phyloP scores from a whole-genome alignment of 2,888 invertebrate species.

The Thalpophila matura region DNA sequence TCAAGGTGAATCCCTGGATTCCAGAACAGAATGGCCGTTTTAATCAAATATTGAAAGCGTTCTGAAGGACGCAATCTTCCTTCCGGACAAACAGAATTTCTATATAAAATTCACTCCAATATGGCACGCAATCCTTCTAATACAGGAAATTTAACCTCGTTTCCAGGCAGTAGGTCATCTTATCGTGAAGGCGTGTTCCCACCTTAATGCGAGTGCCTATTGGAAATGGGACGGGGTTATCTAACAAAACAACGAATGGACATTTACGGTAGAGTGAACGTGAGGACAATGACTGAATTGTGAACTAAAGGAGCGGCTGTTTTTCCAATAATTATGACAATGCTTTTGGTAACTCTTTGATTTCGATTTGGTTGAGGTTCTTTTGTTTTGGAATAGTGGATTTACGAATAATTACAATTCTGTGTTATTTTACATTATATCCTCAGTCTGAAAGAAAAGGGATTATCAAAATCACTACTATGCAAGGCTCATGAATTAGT shows the following conservation, averaged over 20 bases:
- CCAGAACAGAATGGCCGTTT: constrained; percentile 5
- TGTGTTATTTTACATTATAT: no score
- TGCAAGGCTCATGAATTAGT: no score
- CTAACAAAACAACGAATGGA: constrained; percentile 52
- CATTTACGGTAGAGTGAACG: constrained; percentile 46
- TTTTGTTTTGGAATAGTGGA: no score
- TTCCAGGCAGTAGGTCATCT: constrained; percentile 60
- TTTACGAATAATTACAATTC: no score
- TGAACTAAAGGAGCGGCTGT: constrained; percentile 7
- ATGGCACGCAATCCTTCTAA: constrained; percentile 38
- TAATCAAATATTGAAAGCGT: constrained; percentile 35
- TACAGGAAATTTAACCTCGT: constrained; percentile 66
- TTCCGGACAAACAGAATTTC: constrained; percentile 8
- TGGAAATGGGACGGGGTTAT: constrained; percentile 49
- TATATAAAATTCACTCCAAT: constrained; percentile 11
- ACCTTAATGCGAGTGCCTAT: constrained; percentile 53
- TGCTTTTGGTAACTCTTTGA: background rate
- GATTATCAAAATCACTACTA: no score
- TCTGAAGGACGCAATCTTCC: constrained; percentile 21
- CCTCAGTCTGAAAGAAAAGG: no score
- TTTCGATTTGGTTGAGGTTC: no score
- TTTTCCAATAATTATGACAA: constrained; percentile 17
- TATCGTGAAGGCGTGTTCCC: constrained; percentile 56
- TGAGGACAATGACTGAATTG: constrained; percentile 31
- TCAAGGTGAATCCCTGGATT: constrained; percentile 5